Evolutionary conservation across 2,888 invertebrate genomes (phyloP), one percentile per base, ranked within the genome.

Genomic region (Caenorhabditis macrosperma): DNA sequence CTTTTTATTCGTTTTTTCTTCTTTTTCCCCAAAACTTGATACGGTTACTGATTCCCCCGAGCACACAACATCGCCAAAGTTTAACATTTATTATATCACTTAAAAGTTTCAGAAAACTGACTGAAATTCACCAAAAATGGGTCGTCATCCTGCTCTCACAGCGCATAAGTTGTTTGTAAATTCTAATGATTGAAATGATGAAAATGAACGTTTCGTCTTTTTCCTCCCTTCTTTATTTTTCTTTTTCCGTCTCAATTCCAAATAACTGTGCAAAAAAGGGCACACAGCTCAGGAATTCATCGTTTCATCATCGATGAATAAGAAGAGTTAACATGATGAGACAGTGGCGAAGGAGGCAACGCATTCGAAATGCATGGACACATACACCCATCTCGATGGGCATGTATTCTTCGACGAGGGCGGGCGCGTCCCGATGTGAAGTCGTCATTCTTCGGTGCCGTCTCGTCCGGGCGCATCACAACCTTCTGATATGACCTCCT

Each of bases 261-360:
- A n/a, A n/a, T n/a, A n/a, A n/a, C 7, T 10, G 12, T 38, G 12
- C 38, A 38, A 38, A 12, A 57, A 57, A 57, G 57, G 33, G 38
- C 57, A 24, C 22, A 20, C 1, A 20, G 15, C 33, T 71, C 61
- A 71, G n/a, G 24, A 71, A 71, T 71, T 61, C 61, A 61, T 71
- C 15, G n/a, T 38, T 71, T 71, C 71, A 63, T 72, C 72, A 72
- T 72, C 63, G 72, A 64, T 72, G 63, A 44, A 64, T 72, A 63
- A 50, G 59, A 12, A 38, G 41, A 26, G 38, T 12, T 33, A 22
- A 57, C 20, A 24, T 9, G 28, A 1, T 38, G 35, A n/a, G 41
- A 22, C 26, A 44, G 55, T 30, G 52, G 50, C 22, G 44, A 24
- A 30, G 46, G 50, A 50, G 50, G 60, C 22, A 61, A 6, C 9